These are phyloP conservation scores for Napeogenes inachia DNA, from an alignment of 2,888 invertebrate species.

Conservation along the genomic window DNA sequence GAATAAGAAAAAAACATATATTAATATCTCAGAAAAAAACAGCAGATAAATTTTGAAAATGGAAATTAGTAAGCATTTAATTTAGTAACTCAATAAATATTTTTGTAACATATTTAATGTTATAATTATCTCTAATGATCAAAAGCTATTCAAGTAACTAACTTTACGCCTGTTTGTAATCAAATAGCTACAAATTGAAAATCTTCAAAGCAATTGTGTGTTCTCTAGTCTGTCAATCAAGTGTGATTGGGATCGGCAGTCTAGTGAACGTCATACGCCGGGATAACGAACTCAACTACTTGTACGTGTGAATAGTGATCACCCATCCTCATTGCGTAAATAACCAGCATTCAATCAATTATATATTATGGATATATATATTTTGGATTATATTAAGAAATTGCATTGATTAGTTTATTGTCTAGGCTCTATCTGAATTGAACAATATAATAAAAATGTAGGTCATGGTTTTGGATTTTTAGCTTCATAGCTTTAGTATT, in stretches of 20 bases:
- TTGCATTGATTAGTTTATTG: too few relatives aligned
- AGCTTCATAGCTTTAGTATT: too few relatives aligned
- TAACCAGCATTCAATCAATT: constrained; percentile 31
- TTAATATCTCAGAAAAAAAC: constrained; percentile 13
- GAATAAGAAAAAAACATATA: constrained; percentile 55
- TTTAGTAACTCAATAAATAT: too few relatives aligned
- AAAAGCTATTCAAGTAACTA: neutral
- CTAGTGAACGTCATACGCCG: constrained; percentile 50
- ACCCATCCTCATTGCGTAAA: constrained; percentile 9
- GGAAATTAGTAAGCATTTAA: too few relatives aligned
- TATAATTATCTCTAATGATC: neutral
- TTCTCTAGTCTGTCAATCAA: constrained; percentile 53
- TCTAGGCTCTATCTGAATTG: too few relatives aligned
- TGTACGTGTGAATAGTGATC: constrained; percentile 33
- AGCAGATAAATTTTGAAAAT: neutral
- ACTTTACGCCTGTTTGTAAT: constrained; percentile 17
- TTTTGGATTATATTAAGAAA: too few relatives aligned
- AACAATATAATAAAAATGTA: too few relatives aligned
- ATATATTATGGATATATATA: too few relatives aligned
- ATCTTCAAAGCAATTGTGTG: constrained; percentile 32
- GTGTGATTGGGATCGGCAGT: constrained; percentile 46
- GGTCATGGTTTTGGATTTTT: too few relatives aligned
- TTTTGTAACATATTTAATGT: too few relatives aligned
- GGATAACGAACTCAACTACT: constrained; percentile 65
- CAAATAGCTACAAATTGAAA: constrained; percentile 33